Evolutionary conservation across 2,113 vertebrate genomes (phyloP).

Genomic region (Chaetorhynchus papuensis): DNA sequence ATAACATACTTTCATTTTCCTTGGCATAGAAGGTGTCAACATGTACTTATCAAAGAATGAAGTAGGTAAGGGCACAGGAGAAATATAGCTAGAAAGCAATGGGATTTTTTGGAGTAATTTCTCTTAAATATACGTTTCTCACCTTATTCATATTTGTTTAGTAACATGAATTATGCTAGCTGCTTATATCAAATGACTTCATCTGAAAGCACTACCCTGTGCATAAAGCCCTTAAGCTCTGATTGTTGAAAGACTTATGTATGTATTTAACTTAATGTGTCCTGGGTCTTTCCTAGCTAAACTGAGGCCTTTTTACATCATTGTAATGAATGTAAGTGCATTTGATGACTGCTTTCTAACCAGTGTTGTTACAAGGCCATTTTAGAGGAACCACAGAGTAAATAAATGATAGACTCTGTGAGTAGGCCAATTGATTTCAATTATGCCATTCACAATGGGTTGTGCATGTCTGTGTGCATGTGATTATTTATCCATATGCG

Average conservation of each 20-base stretch:
- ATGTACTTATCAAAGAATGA: not conserved
- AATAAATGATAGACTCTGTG: not conserved
- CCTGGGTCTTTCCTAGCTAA: not conserved
- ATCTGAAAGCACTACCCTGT: not conserved
- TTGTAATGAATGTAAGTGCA: not conserved
- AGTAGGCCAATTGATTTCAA: not conserved
- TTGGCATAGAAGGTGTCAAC: not conserved
- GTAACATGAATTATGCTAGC: not conserved
- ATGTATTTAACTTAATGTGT: not conserved
- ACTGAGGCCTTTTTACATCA: not conserved
- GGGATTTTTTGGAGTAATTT: not conserved
- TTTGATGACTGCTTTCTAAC: not conserved
- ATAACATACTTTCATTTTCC: not conserved
- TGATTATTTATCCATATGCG: fast-evolving
- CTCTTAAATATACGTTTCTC: not conserved
- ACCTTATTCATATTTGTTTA: not conserved
- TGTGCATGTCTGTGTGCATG: not conserved
- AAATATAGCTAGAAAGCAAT: not conserved
- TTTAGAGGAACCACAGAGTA: not conserved
- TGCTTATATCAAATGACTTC: not conserved
- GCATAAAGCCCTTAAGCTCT: not conserved
- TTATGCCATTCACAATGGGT: not conserved
- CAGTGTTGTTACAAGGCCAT: fast-evolving
- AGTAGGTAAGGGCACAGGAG: not conserved
- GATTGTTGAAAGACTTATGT: not conserved